Evolutionary conservation across 1,140 invertebrate species (phyloP).

Genomic region (Trachymyrmex septentrionalis): DNA sequence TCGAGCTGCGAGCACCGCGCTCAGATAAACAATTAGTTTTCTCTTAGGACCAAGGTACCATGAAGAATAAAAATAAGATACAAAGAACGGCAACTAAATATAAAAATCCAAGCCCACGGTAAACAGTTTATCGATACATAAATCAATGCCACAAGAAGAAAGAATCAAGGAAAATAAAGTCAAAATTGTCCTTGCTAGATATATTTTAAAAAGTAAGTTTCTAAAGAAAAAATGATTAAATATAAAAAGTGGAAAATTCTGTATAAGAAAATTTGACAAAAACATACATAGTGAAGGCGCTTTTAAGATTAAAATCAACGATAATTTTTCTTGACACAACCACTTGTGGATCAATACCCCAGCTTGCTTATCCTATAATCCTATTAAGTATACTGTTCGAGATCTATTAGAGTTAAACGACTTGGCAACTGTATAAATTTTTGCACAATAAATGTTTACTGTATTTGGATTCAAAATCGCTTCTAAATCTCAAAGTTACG

Average conservation of each 20-base stretch:
- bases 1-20: background rate
- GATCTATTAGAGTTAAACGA: background rate
- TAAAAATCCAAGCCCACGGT: background rate
- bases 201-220: background rate
- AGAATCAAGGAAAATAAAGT: background rate
- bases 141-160: background rate
- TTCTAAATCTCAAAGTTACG: background rate
- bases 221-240: background rate
- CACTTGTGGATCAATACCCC: background rate
- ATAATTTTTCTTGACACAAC: background rate
- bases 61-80: background rate
- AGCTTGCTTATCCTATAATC: background rate
- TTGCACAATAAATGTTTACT: background rate
- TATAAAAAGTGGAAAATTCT: background rate
- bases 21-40: background rate
- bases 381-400: background rate
- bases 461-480: background rate
- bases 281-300: too few relatives aligned
- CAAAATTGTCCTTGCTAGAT: background rate
- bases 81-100: background rate
- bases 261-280: background rate
- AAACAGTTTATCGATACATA: background rate
- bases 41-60: background rate
- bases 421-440: background rate
- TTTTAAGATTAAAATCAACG: background rate